phyloP scores from a whole-genome alignment of 1,140 invertebrate genomes.

The Mesaphorura yosii region DNA sequence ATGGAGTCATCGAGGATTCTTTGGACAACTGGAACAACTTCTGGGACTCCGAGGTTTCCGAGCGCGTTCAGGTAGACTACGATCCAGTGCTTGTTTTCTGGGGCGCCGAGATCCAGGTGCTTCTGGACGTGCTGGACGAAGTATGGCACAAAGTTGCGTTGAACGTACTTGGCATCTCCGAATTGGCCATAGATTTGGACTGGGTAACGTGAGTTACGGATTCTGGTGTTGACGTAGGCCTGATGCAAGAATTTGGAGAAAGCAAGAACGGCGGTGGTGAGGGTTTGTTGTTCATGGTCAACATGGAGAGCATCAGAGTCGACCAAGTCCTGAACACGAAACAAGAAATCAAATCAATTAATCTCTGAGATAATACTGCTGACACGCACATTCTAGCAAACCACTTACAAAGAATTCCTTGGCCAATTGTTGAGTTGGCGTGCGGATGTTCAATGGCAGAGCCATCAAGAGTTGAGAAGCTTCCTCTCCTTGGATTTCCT shows the following conservation, averaged over 20 bases:
- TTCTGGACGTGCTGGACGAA: slow-evolving; percentile 19
- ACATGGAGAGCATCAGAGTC: neutral
- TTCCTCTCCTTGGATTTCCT: slow-evolving; percentile 22
- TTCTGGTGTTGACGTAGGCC: slow-evolving; percentile 29
- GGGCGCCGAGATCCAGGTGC: neutral
- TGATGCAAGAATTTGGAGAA: slow-evolving; percentile 26
- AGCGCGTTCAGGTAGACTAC: slow-evolving; percentile 23
- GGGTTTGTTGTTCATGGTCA: slow-evolving; percentile 13
- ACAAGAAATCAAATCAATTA: neutral
- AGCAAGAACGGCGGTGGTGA: slow-evolving; percentile 27
- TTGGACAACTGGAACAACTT: slow-evolving; percentile 23
- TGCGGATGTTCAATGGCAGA: slow-evolving; percentile 27
- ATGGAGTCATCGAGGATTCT: slow-evolving; percentile 24
- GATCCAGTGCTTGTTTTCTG: slow-evolving; percentile 8
- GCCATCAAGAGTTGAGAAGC: slow-evolving; percentile 28
- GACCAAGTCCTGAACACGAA: neutral
- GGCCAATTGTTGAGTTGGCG: slow-evolving; percentile 28
- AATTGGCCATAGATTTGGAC: slow-evolving; percentile 31
- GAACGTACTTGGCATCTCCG: slow-evolving; percentile 21
- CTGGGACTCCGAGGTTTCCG: slow-evolving; percentile 31
- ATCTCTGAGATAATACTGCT: neutral
- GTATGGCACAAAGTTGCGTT: slow-evolving; percentile 18
- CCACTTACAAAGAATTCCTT: slow-evolving; percentile 10
- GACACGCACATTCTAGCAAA: neutral
- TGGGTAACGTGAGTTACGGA: slow-evolving; percentile 28